Evolutionary conservation across 1,140 invertebrate species (phyloP), one percentile per base, ranked within the genome.

Genomic region (Glomeris maerens): DNA sequence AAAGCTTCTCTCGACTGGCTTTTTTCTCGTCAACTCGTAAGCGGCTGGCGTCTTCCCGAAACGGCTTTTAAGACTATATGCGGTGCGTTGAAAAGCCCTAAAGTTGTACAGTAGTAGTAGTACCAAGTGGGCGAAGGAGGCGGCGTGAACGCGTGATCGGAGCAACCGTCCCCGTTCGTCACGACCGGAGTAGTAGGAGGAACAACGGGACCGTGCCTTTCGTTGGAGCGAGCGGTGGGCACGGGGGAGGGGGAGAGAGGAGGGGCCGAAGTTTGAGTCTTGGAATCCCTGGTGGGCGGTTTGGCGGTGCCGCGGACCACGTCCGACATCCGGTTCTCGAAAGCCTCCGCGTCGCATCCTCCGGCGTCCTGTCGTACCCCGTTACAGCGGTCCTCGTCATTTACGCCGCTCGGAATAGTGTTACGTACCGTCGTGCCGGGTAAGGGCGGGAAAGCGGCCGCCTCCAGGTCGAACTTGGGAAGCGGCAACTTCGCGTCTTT

Each of bases 231-330:
- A 28, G 27, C 22, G 49, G 45, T 25, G 52, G 36, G 20, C 49
- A 39, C 39, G 26, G 48, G 31, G 36, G 45, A 51, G 2, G 54
- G 31, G 7, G 60, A 27, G 20, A 55, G 40, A 7, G 52, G 49
- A n/a, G n/a, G n/a, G 42, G 56, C 55, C 27, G 59, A 57, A 62
- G 50, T 70, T 64, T 60, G 71, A 67, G 63, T 65, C 63, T 72
- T 76, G 14, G 45, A 49, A 36, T 64, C 61, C 38, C 56, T 51
- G 0, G 58, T 60, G 10, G 52, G 44, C 27, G 62, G 64, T 55
- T 79, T 80, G 21, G 75, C 77, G 27, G 77, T 80, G 51, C 81
- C 81, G 62, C 84, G 84, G 21, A 87, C 83, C 27, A 87, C 82
- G 65, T 87, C 84, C 2, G 84, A 78, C 55, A 86, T 67, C 61